Base-by-base conservation (phyloP, 2,113 vertebrate genomes). In the Heterotis niloticus region DNA sequence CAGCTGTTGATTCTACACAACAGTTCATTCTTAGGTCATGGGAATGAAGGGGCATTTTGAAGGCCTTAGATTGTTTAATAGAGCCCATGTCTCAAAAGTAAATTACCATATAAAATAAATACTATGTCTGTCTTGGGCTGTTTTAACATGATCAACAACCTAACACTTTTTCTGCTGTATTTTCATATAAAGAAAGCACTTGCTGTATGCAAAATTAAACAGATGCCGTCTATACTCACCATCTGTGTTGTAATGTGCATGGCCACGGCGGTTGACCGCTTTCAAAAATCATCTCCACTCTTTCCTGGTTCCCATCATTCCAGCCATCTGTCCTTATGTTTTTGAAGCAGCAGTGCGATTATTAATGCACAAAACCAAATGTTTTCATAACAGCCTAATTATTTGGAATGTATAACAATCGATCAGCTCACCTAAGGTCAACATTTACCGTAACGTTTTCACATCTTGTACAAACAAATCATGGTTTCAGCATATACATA, bases 171-270 rank as follows among this genome's bases (percentile, higher is more conserved):
- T 44, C 34, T 44, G 2, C 2, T 7, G 7, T 44, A 44, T 44
- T 44, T 44, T 44, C 3, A 44, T 44, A 44, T 7, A 7, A 44
- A 11, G 16, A 7, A 51, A 73, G 4, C 9, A 9, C 29, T 51
- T 73, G 17, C 96, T 96, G 20, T 20, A 5, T 73, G 12, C 1
- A 29, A 18, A 44, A 14, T 34, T 51, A 44, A 44, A 44, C 34
- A 44, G 7, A 7, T 44, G 34, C 3, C 34, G n/a, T n/a, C n/a
- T n/a, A n/a, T n/a, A n/a, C n/a, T n/a, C n/a, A n/a, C n/a, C 14
- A 4, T 18, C 24, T 59, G 26, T 13, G 17, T 23, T 13, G 23
- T 59, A 18, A 4, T 29, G 16, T 20, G 4, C 28, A 60, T 24
- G 18, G 23, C 0, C 10, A 9, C 62, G 28, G 18, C 11, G 62